A percentile compares a stretch with the other conserved stretches of the same genome.
Evolutionary conservation across 2,113 vertebrate genomes (phyloP).

Genomic region (Dipodomys merriami): DNA sequence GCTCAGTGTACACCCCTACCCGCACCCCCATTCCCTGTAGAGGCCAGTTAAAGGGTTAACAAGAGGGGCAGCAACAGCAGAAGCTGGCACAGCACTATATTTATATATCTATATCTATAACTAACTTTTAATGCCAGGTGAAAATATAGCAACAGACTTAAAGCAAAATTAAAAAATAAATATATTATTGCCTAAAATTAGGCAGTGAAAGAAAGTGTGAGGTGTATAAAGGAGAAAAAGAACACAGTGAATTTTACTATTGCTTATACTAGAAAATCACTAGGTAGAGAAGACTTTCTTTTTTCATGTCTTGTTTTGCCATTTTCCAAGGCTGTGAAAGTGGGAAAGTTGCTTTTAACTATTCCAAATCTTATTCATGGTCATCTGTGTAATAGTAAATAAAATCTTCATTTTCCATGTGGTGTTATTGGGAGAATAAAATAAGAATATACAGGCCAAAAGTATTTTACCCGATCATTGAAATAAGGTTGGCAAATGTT

Average conservation of each 20-base stretch:
- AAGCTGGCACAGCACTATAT: neutral
- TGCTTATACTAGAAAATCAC: neutral
- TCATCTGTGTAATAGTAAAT: conserved; percentile 8
- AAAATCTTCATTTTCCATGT: neutral
- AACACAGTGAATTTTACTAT: neutral
- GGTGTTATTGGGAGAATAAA: conserved; percentile 48
- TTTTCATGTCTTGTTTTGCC: no score
- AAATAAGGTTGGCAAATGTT: neutral
- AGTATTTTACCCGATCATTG: neutral
- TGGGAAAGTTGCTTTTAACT: neutral
- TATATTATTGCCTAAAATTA: neutral
- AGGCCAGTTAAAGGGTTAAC: no score
- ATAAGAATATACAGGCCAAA: conserved; percentile 12
- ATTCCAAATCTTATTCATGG: neutral
- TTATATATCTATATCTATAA: neutral
- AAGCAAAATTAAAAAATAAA: neutral
- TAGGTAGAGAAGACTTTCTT: neutral
- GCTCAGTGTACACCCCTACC: neutral
- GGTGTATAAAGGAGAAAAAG: neutral
- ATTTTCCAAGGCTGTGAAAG: no score
- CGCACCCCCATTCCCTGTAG: no score
- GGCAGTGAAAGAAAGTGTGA: neutral
- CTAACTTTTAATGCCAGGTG: neutral
- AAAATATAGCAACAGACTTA: neutral
- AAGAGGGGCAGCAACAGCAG: neutral